Conservation (phyloP, 2,797 vertebrate genomes). For the Champsocephalus gunnari region DNA sequence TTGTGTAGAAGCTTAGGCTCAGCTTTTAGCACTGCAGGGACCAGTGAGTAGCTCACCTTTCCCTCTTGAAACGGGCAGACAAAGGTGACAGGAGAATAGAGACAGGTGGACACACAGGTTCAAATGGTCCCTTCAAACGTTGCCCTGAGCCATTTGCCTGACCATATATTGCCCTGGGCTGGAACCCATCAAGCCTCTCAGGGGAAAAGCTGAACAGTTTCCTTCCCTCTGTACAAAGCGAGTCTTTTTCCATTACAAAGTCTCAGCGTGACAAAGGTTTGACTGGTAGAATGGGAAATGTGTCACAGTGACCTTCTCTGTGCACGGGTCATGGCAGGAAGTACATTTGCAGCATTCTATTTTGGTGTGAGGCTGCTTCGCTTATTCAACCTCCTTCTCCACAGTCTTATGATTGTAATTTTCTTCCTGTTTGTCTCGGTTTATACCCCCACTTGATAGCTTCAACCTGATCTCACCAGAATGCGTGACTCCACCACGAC, state of each 20-base stretch:
- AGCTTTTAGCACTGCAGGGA: constrained; percentile 42
- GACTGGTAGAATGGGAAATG: constrained; percentile 27
- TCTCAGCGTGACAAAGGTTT: constrained; percentile 27
- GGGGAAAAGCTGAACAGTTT: constrained; percentile 19
- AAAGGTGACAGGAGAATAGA: constrained; percentile 37
- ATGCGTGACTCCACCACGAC: too few relatives aligned
- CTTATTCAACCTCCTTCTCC: not conserved
- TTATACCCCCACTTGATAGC: not conserved
- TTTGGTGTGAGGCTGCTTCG: not conserved
- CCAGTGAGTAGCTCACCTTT: constrained; percentile 21
- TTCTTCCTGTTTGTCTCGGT: not conserved
- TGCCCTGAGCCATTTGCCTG: constrained; percentile 21
- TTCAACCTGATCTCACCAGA: not conserved
- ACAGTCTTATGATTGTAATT: not conserved
- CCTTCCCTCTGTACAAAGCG: constrained; percentile 22
- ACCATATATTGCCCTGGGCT: constrained; percentile 22
- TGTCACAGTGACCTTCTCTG: constrained; percentile 52
- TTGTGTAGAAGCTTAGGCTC: constrained; percentile 29
- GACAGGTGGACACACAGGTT: constrained; percentile 29
- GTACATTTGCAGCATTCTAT: not conserved
- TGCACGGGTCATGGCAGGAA: not conserved
- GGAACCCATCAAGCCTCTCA: constrained; percentile 20
- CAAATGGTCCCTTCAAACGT: constrained; percentile 25
- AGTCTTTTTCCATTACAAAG: constrained; percentile 50
- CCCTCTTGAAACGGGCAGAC: constrained; percentile 37